Base-by-base conservation (phyloP, 2,113 vertebrate species). In the Tetrax tetrax region DNA sequence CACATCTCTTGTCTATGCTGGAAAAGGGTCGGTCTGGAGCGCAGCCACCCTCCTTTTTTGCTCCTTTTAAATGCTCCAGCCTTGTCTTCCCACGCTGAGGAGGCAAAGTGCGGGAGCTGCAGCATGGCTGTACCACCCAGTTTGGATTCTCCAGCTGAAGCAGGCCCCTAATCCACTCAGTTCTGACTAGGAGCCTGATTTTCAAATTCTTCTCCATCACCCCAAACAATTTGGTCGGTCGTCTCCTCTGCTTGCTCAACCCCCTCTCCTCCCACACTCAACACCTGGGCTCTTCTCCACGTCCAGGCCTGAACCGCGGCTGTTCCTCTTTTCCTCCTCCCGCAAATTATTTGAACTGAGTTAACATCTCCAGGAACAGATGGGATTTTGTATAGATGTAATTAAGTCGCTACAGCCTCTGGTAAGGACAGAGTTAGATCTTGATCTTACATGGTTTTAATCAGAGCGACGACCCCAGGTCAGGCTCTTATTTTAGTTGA, bases 341-440 rank as follows among this genome's bases (percentile, higher is more conserved):
- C 23, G 45, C 38, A 56, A 78, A 38, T 37, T 25, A 38, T 35
- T 51, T 83, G 71, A 88, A 78, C 66, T 14, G 63, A 77, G 63
- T 47, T 81, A 89, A 78, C 56, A 83, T 77, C 90, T 83, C 90
- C 1, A 3, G 64, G 66, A 88, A 89, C 56, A 90, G 86, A 95
- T 89, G 85, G 92, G 83, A 35, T 74, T 95, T 83, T 60, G 51
- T 84, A 60, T 13, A 76, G 41, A 51, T 0, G 3, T 84, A 93
- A 95, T 96, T 90, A 88, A 93, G 92, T 89, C 81, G 57, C 90
- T 81, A 23, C 64, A 81, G 68, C 38, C 85, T 75, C 64, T 66
- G 41, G 38, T 57, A 71, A 68, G 72, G 57, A 35, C 56, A 41
- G 59, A 77, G 88, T n/a, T 60, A 81, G 88, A 89, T 95, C 68